phyloP scores from a whole-genome alignment of 2,113 vertebrate genomes.

The Xyrauchen texanus region DNA sequence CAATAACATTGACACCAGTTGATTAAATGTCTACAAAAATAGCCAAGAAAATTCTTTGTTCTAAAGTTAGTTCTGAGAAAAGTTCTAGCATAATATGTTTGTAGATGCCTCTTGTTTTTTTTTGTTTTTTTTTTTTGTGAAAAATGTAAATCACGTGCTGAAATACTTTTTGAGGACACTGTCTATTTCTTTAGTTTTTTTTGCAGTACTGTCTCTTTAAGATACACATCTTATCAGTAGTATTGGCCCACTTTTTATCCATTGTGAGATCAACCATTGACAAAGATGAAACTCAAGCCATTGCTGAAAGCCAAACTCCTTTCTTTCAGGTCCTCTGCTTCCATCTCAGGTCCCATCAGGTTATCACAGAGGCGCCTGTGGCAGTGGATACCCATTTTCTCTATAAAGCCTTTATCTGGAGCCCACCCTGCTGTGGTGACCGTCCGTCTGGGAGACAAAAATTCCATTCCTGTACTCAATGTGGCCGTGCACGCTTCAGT shows the following conservation, averaged over 20 bases:
- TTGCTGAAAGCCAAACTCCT: slow-evolving; percentile 24
- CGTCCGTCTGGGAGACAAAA: slow-evolving; percentile 37
- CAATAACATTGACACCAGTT: too few species aligned
- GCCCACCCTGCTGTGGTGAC: slow-evolving; percentile 49
- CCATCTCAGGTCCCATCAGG: slow-evolving; percentile 44
- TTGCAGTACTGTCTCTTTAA: not conserved
- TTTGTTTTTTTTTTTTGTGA: too few species aligned
- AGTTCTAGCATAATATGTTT: too few species aligned
- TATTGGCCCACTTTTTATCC: slow-evolving; percentile 26
- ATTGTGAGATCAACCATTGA: slow-evolving; percentile 23
- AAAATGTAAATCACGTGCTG: too few species aligned
- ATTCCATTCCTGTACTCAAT: slow-evolving; percentile 36
- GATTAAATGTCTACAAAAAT: too few species aligned
- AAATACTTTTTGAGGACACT: too few species aligned
- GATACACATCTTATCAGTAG: slow-evolving; percentile 19
- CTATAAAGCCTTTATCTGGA: slow-evolving; percentile 41
- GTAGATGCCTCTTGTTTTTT: too few species aligned
- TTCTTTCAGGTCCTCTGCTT: slow-evolving; percentile 7
- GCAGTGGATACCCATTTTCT: slow-evolving; percentile 39
- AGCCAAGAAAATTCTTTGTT: too few species aligned
- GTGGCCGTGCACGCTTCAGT: slow-evolving; percentile 21
- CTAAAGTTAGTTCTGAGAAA: too few species aligned
- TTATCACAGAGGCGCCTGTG: slow-evolving; percentile 45
- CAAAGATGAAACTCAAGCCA: slow-evolving; percentile 23
- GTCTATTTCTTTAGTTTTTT: not conserved